phyloP scores from a whole-genome alignment of 2,888 invertebrate genomes.

The Synergus itoensis region DNA sequence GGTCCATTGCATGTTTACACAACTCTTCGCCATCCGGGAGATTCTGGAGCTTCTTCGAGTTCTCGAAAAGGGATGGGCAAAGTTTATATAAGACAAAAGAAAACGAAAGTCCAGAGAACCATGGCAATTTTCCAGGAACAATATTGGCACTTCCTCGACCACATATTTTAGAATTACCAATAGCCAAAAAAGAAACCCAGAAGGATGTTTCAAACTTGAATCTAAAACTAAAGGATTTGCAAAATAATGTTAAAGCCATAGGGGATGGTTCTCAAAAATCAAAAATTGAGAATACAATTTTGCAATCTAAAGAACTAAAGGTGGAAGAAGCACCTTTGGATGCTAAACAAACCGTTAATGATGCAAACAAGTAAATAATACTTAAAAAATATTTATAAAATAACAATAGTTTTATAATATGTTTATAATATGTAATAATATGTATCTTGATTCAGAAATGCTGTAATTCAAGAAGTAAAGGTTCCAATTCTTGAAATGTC shows the following conservation, averaged over 20 bases:
- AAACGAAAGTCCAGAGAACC: slow-evolving; percentile 9
- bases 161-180: slow-evolving; percentile 4
- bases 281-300: neutral
- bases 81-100: slow-evolving; percentile 13
- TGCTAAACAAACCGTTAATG: neutral
- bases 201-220: neutral
- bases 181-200: neutral
- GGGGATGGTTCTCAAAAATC: slow-evolving; percentile 1
- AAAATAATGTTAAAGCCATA: neutral
- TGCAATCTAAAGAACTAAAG: neutral
- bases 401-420: neutral
- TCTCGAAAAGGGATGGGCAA: slow-evolving; percentile 12
- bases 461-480: neutral
- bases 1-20: slow-evolving; percentile 10
- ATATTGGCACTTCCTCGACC: slow-evolving; percentile 15
- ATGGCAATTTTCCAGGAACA: slow-evolving; percentile 10
- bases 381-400: neutral
- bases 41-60: slow-evolving; percentile 40
- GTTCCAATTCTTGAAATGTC: neutral
- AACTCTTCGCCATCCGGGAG: neutral
- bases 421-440: neutral
- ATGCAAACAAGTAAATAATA: neutral
- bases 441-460: neutral
- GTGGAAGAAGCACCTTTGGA: neutral
- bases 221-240: neutral